Evolutionary conservation across 2,888 invertebrate genomes (phyloP), one percentile per base, ranked within the genome.

Genomic region (Dryococelus australis): DNA sequence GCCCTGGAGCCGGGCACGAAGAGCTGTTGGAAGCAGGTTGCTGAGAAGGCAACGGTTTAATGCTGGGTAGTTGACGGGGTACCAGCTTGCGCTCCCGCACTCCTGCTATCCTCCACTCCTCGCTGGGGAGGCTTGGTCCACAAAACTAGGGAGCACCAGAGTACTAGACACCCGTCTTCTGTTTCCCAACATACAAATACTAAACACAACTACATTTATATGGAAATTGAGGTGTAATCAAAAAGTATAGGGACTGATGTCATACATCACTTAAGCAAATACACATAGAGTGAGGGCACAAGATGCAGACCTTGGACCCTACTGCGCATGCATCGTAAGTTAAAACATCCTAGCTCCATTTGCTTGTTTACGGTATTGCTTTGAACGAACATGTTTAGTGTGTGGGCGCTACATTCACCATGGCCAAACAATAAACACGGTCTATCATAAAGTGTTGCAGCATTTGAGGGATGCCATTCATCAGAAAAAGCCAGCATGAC

Each of bases 51-150:
- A 12, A 12, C 8, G 26, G 53, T 35, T 87, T 84, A 16, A 43
- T 53, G n/a, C 24, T 24, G n/a, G 26, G n/a, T 16, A 27, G 16
- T 26, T 53, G 53, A 28, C 26, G 47, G 12, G 81, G n/a, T 43
- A 88, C 13, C 9, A 87, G 16, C 51, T 27, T 85, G n/a, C 83
- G 53, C 43, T 88, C 88, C 26, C 85, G 28, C 9, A 88, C 85
- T 53, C 88, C 88, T 28, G 85, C 88, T 43, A 43, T 47, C 16
- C 27, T 43, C 88, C 88, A 88, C 26, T 43, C 43, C n/a, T 88
- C 85, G 51, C 86, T 81, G 26, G 88, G 87, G 28, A 27, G 35
- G 13, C 47, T 35, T 20, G 88, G 88, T 6, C 88, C 88, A 65
- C 86, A 87, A 27, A 53, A 27, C 51, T 27, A 43, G 26, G 28